phyloP scores from a whole-genome alignment of 2,888 invertebrate species.

The Laothoe populi region DNA sequence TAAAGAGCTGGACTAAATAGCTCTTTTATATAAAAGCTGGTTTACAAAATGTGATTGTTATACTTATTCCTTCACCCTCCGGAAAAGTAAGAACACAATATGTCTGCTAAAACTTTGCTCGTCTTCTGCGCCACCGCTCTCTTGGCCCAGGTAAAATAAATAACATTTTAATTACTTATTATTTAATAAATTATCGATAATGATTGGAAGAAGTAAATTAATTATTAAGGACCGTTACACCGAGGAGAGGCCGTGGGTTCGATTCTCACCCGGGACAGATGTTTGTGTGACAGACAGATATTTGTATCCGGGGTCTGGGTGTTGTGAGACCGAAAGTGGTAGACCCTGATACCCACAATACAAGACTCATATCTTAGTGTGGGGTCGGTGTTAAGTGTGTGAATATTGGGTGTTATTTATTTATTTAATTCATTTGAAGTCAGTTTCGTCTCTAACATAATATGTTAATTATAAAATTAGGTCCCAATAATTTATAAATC shows the following conservation, averaged over 20 bases:
- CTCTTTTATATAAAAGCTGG: neutral
- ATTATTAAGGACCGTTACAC: no score
- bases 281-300: no score
- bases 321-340: no score
- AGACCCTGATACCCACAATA: no score
- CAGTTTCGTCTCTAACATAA: no score
- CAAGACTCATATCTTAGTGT: no score
- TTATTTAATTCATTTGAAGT: no score
- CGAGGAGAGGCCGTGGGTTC: no score
- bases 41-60: neutral
- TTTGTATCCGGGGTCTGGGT: no score
- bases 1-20: neutral
- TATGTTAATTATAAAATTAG: no score
- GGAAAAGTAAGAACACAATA: conserved; percentile 19
- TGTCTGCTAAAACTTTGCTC: conserved; percentile 32
- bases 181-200: neutral
- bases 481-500: neutral
- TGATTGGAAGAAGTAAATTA: neutral
- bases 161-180: neutral
- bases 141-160: neutral
- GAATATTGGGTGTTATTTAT: no score
- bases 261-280: no score
- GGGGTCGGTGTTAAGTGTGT: neutral
- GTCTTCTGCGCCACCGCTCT: conserved; percentile 31
- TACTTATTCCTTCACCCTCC: neutral